These are phyloP conservation scores for Passer montanus DNA, from an alignment of 2,113 vertebrate species.

Conservation along the genomic window DNA sequence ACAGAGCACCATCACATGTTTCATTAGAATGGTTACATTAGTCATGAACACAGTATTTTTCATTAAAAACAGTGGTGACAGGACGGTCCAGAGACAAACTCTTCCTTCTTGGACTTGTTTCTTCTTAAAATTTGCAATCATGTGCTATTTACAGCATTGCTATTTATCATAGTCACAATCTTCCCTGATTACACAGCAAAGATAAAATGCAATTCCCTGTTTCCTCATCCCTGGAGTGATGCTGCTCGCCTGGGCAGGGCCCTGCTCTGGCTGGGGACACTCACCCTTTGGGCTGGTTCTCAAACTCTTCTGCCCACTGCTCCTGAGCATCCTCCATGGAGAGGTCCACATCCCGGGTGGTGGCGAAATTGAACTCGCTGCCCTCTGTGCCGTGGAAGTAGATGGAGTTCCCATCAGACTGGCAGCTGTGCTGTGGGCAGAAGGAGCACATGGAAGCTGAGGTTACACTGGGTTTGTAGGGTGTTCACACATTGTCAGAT, in stretches of 20 bases:
- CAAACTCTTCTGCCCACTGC: conserved; percentile 98
- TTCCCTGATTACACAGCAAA: not conserved
- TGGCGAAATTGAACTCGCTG: conserved; percentile 88
- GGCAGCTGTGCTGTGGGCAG: conserved; percentile 91
- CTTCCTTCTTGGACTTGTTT: not conserved
- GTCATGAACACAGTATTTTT: not conserved
- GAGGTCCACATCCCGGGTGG: conserved; percentile 91
- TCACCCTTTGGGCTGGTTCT: conserved; percentile 89
- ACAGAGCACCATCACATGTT: not conserved
- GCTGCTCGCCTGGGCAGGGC: not conserved
- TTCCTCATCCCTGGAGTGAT: not conserved
- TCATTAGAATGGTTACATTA: not conserved
- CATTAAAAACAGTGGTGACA: not conserved
- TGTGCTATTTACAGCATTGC: not conserved
- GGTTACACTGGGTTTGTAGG: not conserved
- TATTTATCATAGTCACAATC: not conserved
- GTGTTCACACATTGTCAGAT: not conserved
- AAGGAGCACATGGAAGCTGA: conserved; percentile 25
- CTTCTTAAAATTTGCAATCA: not conserved
- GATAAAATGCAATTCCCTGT: not conserved
- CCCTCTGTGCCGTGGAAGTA: conserved; percentile 96
- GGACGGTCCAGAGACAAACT: not conserved
- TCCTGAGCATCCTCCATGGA: conserved; percentile 89
- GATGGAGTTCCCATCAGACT: conserved; percentile 94
- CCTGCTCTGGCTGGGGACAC: conserved; percentile 4